Percentiles rank a stretch among this genome's conserved stretches.
phyloP scores from a whole-genome alignment of 1,140 invertebrate genomes.

The Eriosoma lanigerum region DNA sequence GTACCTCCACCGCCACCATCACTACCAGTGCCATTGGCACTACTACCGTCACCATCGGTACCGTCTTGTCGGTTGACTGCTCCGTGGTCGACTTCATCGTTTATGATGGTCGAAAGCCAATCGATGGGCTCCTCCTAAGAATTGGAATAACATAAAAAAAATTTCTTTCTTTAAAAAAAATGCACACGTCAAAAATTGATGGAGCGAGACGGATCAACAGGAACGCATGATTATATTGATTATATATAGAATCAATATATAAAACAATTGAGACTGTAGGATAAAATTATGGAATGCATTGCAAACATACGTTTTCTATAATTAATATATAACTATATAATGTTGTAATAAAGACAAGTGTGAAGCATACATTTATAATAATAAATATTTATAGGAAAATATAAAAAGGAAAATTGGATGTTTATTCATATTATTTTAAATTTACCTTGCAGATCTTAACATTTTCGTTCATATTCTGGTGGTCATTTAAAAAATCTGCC shows the following conservation, averaged over 20 bases:
- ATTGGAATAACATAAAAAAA: neutral
- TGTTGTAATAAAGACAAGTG: no score
- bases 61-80: neutral
- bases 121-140: slow-evolving; percentile 35
- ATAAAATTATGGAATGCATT: no score
- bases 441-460: slow-evolving; percentile 36
- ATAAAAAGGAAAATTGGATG: neutral
- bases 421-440: neutral
- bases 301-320: no score
- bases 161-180: no score
- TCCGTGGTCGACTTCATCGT: slow-evolving; percentile 26
- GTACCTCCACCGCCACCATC: neutral
- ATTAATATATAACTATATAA: no score
- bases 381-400: no score
- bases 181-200: no score
- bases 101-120: slow-evolving; percentile 44
- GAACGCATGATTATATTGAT: no score
- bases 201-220: no score
- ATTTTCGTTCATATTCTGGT: slow-evolving; percentile 12
- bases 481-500: slow-evolving; percentile 17
- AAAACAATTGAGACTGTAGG: no score
- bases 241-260: no score
- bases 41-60: neutral
- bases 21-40: neutral
- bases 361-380: no score